Evolutionary conservation across 2,797 vertebrate species (phyloP).

Genomic region (Sebastes melanostomus): DNA sequence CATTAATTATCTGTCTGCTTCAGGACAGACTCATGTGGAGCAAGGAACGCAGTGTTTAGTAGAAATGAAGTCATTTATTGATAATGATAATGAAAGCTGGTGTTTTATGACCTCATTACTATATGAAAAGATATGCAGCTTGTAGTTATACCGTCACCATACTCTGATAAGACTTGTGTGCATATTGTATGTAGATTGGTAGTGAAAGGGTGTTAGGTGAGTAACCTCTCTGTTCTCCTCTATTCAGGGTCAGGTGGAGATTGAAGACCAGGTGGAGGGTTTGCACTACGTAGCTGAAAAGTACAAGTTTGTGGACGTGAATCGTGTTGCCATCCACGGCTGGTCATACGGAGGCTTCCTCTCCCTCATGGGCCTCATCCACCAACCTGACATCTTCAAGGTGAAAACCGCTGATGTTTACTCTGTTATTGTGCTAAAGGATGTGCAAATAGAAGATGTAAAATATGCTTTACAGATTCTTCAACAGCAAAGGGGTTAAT

Average conservation of each 20-base stretch:
- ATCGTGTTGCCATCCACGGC: slow-evolving; percentile 93
- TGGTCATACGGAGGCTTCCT: slow-evolving; percentile 99
- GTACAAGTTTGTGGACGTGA: slow-evolving; percentile 94
- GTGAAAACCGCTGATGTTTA: slow-evolving; percentile 61
- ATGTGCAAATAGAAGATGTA: background rate
- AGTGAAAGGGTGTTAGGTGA: background rate
- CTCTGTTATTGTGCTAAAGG: background rate
- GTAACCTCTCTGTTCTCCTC: background rate
- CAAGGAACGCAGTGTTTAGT: background rate
- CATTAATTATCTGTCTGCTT: background rate
- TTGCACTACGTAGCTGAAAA: slow-evolving; percentile 92
- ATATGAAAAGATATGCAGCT: background rate
- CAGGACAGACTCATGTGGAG: background rate
- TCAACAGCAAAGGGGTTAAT: background rate
- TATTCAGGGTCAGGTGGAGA: slow-evolving; percentile 93
- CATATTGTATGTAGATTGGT: background rate
- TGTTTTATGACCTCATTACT: background rate
- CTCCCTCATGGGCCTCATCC: slow-evolving; percentile 96
- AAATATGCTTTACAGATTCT: background rate
- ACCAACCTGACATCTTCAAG: slow-evolving; percentile 93
- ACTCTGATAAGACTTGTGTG: background rate
- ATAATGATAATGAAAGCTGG: background rate
- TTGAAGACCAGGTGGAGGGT: slow-evolving; percentile 97
- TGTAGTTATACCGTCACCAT: background rate
- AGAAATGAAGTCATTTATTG: background rate